Evolutionary conservation across 92 coral and sea anemone species (phyloP), one percentile per base, ranked within the genome.

Genomic region (Heteractis magnifica): DNA sequence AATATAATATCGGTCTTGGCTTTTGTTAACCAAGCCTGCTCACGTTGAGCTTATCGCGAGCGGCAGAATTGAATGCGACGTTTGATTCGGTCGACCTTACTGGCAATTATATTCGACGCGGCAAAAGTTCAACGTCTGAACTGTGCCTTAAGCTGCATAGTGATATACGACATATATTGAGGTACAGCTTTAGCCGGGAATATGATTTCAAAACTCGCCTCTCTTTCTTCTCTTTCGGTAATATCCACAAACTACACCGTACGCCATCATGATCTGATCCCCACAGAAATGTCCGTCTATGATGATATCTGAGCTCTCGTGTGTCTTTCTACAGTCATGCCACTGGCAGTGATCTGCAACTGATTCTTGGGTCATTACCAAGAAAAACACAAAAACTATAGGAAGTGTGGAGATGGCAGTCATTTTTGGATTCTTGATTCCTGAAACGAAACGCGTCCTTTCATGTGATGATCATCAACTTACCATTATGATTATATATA

Each of bases 261-360:
- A 68, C 12, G 73, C 73, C 44, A 68, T 8, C 14, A 4, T n/a
- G 48, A 68, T 68, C 49, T 68, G 73, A 26, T 20, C 49, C 8
- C 73, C 73, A 68, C 73, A 68, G 49, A 68, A 68, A 14, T 68
- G 73, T 4, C 73, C 73, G 15, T 68, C 73, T 10, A 68, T 68
- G 12, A 9, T 48, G 48, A 68, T 23, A 26, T 68, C 11, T 10
- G 73, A 68, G 49, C 26, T 23, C 26, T 68, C 73, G 23, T 23
- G 20, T 20, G 49, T 68, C 19, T 68, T 68, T 3, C 10, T 5
- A 26, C 73, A 68, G 73, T 68, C 49, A 26, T 26, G 13, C 6
- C 73, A 41, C 18, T 62, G 26, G 26, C 70, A 62, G 20, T 18
- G 70, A 62, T 62, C 8, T 18, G 70, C 70, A 68, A 68, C 13